Base-by-base conservation (phyloP, 2,113 vertebrate species). In the Raphicerus campestris region DNA sequence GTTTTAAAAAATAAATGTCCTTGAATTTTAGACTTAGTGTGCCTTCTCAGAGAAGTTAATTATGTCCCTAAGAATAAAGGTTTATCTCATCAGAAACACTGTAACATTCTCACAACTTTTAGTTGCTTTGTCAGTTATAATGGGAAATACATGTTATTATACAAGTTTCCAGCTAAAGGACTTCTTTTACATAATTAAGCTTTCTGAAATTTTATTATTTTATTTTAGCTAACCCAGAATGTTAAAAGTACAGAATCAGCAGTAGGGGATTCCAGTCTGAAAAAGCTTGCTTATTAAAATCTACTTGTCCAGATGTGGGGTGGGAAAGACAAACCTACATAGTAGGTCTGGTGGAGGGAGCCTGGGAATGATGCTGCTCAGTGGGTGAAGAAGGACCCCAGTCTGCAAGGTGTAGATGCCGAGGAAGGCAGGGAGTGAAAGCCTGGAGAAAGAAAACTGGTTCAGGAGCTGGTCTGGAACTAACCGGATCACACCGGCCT, bases 11-110 rank as follows among this genome's bases (percentile, higher is more conserved):
- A 85, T 96, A 89, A 88, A 66, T 96, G 96, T 97, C 96, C 96
- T 97, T 97, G 93, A 85, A 89, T 94, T 95, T 88, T 81, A 90
- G 55, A 96, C 90, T 80, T 93, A 55, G 39, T 45, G 11, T 90
- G 82, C 45, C 70, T 94, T 93, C 96, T 97, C 89, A 94, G 85
- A 95, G 95, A 97, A 96, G 94, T 97, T 96, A 97, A 98, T 98
- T 97, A 91, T 96, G 94, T 96, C 93, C 94, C 90, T 61, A 66
- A 96, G 96, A 98, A 97, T 84, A 97, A 96, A 92, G 91, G 96
- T 92, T 86, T 86, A 89, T 95, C 96, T 97, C 87, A 93, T 97
- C 95, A 95, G 81, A 96, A 96, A 66, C 73, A 35, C n/a, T 45
- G 11, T 80, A 61, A 83, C 35, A 39, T 70, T 90, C 92, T 84